A percentile compares a stretch with the other conserved stretches of the same genome.
Evolutionary conservation across 2,113 vertebrate genomes (phyloP).

Genomic region (Anthoscopus minutus): DNA sequence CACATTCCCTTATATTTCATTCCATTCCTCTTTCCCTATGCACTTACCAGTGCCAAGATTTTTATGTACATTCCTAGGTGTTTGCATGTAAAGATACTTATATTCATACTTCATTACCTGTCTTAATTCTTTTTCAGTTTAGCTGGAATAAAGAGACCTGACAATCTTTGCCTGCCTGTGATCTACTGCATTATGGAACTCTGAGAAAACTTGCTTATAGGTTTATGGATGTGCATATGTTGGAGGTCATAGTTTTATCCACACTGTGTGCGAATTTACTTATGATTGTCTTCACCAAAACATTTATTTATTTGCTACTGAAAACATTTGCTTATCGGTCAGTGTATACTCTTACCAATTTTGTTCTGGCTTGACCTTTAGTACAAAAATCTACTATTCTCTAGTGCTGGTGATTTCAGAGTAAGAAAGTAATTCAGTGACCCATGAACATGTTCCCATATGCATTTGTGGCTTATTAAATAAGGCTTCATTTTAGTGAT

Average conservation of each 20-base stretch:
- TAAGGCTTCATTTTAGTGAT: not conserved
- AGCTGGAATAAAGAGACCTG: not conserved
- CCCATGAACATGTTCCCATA: not conserved
- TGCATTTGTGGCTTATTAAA: not conserved
- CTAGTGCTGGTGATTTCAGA: not conserved
- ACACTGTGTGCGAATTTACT: not conserved
- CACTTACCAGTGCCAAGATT: rapidly evolving
- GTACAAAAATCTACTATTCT: not conserved
- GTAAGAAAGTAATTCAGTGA: not conserved
- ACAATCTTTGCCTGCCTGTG: not conserved
- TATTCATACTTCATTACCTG: not conserved
- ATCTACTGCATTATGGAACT: not conserved
- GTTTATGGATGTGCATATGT: not conserved
- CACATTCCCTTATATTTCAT: not conserved
- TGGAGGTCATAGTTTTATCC: not conserved
- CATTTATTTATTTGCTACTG: not conserved
- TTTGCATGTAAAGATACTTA: not conserved
- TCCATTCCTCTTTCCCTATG: not conserved
- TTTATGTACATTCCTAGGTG: not conserved
- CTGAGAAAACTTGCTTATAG: not conserved
- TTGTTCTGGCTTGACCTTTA: not conserved
- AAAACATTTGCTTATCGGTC: not conserved
- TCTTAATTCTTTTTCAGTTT: not conserved
- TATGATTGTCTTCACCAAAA: not conserved
- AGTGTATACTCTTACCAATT: not conserved